phyloP scores from a whole-genome alignment of 2,797 vertebrate species.

The Mormyrops attenuatus region DNA sequence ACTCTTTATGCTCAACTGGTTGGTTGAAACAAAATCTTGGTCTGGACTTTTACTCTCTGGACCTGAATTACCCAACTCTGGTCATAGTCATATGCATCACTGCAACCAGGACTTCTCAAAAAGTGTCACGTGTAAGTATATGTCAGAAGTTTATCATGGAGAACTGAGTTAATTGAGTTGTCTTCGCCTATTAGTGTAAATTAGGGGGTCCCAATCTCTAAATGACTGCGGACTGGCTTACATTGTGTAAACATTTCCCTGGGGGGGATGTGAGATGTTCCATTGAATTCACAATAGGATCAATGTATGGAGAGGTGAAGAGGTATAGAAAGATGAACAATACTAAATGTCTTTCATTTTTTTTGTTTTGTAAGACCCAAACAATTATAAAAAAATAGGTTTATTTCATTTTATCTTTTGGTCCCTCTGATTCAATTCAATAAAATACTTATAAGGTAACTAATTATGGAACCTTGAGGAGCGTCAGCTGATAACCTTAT shows the following conservation, averaged over 20 bases:
- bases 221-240: background rate
- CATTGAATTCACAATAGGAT: background rate
- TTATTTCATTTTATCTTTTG: background rate
- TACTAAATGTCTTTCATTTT: background rate
- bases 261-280: background rate
- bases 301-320: background rate
- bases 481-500: background rate
- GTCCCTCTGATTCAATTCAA: background rate
- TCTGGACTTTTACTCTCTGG: background rate
- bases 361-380: background rate
- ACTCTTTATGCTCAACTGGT: background rate
- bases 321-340: background rate
- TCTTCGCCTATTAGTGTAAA: background rate
- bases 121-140: background rate
- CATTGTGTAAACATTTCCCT: background rate
- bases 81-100: background rate
- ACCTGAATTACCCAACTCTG: background rate
- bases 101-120: background rate
- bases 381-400: background rate
- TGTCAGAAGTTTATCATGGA: background rate
- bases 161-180: background rate
- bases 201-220: background rate
- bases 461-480: background rate
- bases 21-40: background rate
- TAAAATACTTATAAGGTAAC: background rate